Evolutionary conservation across 2,888 invertebrate species (phyloP).

Genomic region (Melolontha melolontha): DNA sequence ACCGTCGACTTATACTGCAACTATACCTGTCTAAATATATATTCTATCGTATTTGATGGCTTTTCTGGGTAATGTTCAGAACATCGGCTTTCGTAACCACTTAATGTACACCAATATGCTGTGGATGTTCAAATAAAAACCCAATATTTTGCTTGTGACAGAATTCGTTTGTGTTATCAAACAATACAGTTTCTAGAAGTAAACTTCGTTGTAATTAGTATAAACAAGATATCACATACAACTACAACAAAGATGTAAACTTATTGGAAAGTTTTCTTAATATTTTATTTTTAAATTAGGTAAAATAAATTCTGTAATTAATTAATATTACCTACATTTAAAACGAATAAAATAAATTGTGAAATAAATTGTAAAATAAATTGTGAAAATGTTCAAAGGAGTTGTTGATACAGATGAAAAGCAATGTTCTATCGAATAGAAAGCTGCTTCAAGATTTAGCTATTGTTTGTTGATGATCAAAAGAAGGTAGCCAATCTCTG

Average conservation of each 20-base stretch:
- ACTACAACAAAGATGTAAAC: constrained; percentile 23
- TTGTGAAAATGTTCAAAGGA: too few relatives aligned
- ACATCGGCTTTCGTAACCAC: constrained; percentile 24
- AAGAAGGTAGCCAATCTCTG: too few relatives aligned
- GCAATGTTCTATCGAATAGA: too few relatives aligned
- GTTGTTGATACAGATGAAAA: too few relatives aligned
- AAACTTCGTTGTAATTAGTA: constrained; percentile 26
- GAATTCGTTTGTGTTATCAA: constrained; percentile 27
- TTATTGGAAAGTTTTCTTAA: not conserved
- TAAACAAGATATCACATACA: constrained; percentile 22
- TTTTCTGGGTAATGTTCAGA: constrained; percentile 39
- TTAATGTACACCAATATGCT: constrained; percentile 16
- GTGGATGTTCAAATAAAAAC: constrained; percentile 26
- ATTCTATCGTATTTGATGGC: constrained; percentile 34
- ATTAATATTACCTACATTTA: too few relatives aligned
- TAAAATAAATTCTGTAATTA: too few relatives aligned
- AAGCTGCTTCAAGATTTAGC: too few relatives aligned
- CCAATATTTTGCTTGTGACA: constrained; percentile 37
- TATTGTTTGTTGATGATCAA: too few relatives aligned
- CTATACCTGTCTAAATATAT: constrained; percentile 39
- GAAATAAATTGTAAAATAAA: too few relatives aligned
- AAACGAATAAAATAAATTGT: too few relatives aligned
- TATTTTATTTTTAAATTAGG: too few relatives aligned
- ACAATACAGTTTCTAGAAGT: constrained; percentile 15
- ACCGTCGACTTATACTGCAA: constrained; percentile 34